Evolutionary conservation across 2,113 vertebrate species (phyloP), one percentile per base, ranked within the genome.

Genomic region (Porphyrio hochstetteri): DNA sequence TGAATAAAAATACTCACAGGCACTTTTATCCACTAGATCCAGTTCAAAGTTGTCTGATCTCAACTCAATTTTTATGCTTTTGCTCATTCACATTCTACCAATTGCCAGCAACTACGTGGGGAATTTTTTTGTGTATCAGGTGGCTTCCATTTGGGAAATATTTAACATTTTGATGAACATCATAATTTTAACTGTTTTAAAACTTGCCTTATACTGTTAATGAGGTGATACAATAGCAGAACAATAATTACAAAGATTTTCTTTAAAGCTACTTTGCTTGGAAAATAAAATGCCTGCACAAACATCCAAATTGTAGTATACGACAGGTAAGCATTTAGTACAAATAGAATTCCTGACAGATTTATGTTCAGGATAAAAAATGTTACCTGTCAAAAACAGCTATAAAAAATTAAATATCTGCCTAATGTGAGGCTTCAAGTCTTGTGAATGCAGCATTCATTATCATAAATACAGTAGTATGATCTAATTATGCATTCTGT

Each of bases 341-440:
- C 82, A 96, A 96, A 94, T 79, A 95, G 82, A 94, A 83, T 89
- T 95, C 36, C 53, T 97, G 88, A 93, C 95, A 96, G 78, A 94
- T 92, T 91, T 89, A 94, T 95, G 75, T 67, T 86, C 69, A 68
- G 48, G 86, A 90, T 91, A 90, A 96, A 83, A 94, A 96, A 97
- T 90, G 78, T 95, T 90, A 94, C 81, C 95, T 96, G 82, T 94
- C 76, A 97, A 93, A 98, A 93, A 85, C 13, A 78, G 94, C 55
- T 31, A 94, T 94, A 95, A 96, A 91, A 97, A 97, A 97, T 94
- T 88, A 93, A 98, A 94, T 94, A 93, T 24, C 74, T 92, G 82
- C 56, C 85, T 96, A 95, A 90, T 69, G 55, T 78, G 78, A 95
- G 44, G 53, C 33, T 69, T 94, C 94, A 95, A 94, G 91, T 90